These are phyloP conservation scores for Drosophila suzukii DNA, from an alignment of 1,140 invertebrate genomes.

Conservation along the genomic window DNA sequence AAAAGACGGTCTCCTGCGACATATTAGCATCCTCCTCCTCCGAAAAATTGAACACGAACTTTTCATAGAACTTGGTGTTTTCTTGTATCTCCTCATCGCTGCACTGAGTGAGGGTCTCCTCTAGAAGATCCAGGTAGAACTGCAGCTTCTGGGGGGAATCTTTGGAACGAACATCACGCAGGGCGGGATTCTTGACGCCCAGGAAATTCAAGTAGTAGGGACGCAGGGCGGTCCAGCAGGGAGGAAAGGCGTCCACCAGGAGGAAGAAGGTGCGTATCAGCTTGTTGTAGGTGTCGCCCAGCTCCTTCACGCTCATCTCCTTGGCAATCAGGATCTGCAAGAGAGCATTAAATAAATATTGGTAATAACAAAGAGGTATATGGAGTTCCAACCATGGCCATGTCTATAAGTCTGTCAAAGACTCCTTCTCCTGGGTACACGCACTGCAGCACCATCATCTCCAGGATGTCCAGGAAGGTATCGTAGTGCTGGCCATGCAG, in stretches of 20 bases:
- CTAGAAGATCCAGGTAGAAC: constrained; percentile 50
- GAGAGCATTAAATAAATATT: not conserved
- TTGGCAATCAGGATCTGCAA: constrained; percentile 56
- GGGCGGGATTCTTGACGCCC: constrained; percentile 12
- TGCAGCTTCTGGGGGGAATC: constrained; percentile 45
- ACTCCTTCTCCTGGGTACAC: constrained; percentile 59
- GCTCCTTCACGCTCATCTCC: constrained; percentile 29
- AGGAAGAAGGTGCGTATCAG: constrained; percentile 49
- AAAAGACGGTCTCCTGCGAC: constrained; percentile 45
- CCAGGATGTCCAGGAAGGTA: constrained; percentile 60
- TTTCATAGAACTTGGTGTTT: constrained; percentile 41
- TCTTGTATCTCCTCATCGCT: constrained; percentile 34
- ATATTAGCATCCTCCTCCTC: constrained; percentile 51
- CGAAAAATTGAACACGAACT: constrained; percentile 18
- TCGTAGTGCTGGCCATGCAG: constrained; percentile 60
- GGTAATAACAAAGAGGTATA: no score
- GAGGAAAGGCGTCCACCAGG: constrained; percentile 62
- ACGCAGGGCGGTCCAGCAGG: constrained; percentile 66
- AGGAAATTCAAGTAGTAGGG: constrained; percentile 65
- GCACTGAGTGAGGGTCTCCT: constrained; percentile 50
- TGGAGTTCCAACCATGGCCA: constrained; percentile 47
- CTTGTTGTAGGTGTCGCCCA: constrained; percentile 47
- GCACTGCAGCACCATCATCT: constrained; percentile 51
- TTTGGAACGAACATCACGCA: not conserved
- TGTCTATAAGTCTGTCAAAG: constrained; percentile 55